A percentile compares a stretch with the other conserved stretches of the same genome.
These are phyloP conservation scores for Fregetta grallaria DNA, from an alignment of 2,113 vertebrate species.

Conservation along the genomic window DNA sequence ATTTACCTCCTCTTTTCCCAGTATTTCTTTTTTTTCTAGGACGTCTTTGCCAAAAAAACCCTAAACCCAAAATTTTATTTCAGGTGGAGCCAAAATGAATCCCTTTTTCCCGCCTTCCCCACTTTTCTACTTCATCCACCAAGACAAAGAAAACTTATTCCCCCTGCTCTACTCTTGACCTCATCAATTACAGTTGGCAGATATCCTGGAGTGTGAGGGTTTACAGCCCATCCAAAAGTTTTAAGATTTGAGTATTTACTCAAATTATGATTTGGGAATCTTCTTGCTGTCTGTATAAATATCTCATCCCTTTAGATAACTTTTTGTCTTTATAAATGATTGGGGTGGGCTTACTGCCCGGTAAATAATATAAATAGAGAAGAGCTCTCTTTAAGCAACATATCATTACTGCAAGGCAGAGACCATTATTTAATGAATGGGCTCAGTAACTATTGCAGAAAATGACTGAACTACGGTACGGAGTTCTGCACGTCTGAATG, in stretches of 20 bases:
- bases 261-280: not conserved
- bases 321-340: not conserved
- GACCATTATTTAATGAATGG: not conserved
- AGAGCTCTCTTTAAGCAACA: not conserved
- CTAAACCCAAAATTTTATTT: not conserved
- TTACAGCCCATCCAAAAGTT: not conserved
- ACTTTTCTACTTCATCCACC: not conserved
- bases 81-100: not conserved
- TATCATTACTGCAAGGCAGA: not conserved
- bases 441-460: not conserved
- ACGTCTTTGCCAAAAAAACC: not conserved
- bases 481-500: not conserved
- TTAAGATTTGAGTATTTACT: not conserved
- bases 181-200: not conserved
- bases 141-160: not conserved
- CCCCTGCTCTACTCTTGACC: not conserved
- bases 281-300: not conserved
- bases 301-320: not conserved
- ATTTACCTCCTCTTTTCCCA: not conserved
- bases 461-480: not conserved
- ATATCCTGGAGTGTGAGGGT: not conserved
- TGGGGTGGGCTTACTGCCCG: not conserved
- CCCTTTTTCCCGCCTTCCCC: not conserved
- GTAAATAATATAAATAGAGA: not conserved
- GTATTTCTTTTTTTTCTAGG: not conserved